Evolutionary conservation across 2,888 invertebrate species (phyloP), one percentile per base, ranked within the genome.

Genomic region (Perizoma flavofasciatum): DNA sequence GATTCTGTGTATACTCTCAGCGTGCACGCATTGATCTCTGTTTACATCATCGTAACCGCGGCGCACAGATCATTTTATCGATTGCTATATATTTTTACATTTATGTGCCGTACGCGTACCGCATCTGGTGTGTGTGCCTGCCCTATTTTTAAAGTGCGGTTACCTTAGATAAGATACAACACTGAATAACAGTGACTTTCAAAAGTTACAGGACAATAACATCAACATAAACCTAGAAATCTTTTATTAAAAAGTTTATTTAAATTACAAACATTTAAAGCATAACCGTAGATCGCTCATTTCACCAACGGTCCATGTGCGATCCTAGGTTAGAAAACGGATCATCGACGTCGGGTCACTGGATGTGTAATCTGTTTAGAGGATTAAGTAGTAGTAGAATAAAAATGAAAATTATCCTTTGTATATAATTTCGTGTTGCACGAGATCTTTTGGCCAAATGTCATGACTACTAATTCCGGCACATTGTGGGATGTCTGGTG

Each of bases 61-160:
- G 72, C 70, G 76, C 72, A 77, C 73, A 75, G 82, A 83, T 82
- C 79, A 78, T 82, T 83, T 80, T 82, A 85, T 85, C 76, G 82
- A 82, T 82, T 80, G 73, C 81, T 77, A 77, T 78, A 79, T 76
- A 72, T 74, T 76, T 79, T 79, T 82, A 79, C 80, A 79, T 76
- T 74, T 76, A 76, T 75, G 75, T 73, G 75, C 72, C 69, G 73
- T 75, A 74, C 74, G 75, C 74, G 77, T 76, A 77, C 71, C 80
- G 79, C 81, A 82, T 85, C 82, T 85, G 83, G 76, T 77, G 74
- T 77, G 75, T 76, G 77, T 79, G 83, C 74, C 75, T 83, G 82
- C 75, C 83, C 86, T 85, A 87, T 86, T 83, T 87, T 84, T 82
- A 83, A 81, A 77, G 76, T 79, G 78, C 77, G 79, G 77, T 78